phyloP scores from a whole-genome alignment of 2,797 vertebrate genomes.

The Chiroxiphia lanceolata region DNA sequence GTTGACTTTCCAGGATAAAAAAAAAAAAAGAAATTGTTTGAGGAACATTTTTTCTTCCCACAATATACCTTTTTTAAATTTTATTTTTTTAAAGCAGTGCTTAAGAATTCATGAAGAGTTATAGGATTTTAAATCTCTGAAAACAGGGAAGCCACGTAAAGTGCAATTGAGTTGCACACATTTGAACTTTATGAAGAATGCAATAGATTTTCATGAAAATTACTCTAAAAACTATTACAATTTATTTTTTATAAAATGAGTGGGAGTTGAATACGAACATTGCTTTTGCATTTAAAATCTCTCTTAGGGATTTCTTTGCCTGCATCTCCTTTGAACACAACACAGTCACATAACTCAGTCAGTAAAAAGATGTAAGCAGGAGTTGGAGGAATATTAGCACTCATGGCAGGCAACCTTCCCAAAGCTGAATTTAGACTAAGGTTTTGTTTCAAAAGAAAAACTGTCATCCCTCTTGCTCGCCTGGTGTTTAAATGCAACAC shows the following conservation, averaged over 20 bases:
- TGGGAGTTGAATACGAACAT: background rate
- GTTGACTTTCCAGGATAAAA: background rate
- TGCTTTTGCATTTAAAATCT: background rate
- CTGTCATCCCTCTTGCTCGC: background rate
- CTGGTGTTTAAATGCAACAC: background rate
- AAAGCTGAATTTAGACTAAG: background rate
- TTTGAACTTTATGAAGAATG: background rate
- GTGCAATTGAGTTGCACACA: background rate
- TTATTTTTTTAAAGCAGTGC: background rate
- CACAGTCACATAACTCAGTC: background rate
- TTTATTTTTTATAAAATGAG: background rate
- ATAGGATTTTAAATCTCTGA: background rate
- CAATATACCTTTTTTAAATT: background rate
- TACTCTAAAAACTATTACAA: background rate
- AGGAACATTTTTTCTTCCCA: background rate
- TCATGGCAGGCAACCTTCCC: background rate
- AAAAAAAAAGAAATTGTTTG: background rate
- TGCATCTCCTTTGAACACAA: background rate
- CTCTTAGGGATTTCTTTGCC: background rate
- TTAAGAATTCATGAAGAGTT: background rate
- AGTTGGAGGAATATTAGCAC: background rate
- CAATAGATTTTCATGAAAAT: background rate
- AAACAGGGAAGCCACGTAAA: background rate
- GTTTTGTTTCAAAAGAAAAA: background rate
- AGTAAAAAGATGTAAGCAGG: background rate